These are phyloP conservation scores for Labeo calbasu DNA, from an alignment of 2,797 vertebrate species.

Conservation along the genomic window DNA sequence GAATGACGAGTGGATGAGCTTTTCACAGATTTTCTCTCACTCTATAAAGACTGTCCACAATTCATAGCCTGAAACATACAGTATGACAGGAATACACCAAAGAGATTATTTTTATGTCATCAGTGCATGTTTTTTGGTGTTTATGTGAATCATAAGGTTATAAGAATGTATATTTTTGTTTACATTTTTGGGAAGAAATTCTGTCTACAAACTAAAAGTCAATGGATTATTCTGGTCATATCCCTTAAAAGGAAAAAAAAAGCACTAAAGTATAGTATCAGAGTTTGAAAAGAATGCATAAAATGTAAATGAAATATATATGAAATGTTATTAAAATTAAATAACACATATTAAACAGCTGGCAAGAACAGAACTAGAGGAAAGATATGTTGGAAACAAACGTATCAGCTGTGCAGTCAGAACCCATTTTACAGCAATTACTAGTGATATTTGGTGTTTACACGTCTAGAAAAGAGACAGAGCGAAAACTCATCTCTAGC, in stretches of 20 bases:
- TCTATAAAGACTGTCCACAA: not conserved
- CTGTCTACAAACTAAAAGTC: constrained; percentile 25
- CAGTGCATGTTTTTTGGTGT: not conserved
- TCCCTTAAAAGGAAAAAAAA: not conserved
- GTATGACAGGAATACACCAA: not conserved
- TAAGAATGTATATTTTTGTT: not conserved
- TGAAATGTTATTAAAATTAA: too few species aligned
- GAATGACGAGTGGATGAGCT: constrained; percentile 11
- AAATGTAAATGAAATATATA: not conserved
- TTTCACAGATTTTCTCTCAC: not conserved
- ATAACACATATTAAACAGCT: not conserved
- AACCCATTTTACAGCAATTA: constrained; percentile 26
- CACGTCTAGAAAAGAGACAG: not conserved
- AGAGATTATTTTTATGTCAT: not conserved
- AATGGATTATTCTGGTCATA: not conserved
- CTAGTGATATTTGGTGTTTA: not conserved
- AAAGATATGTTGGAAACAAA: constrained; percentile 5
- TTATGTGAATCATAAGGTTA: not conserved
- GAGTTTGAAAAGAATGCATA: not conserved
- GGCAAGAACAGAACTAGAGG: not conserved
- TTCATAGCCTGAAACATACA: not conserved
- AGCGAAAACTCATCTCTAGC: constrained; percentile 13
- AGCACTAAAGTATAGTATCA: not conserved
- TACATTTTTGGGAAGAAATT: constrained; percentile 10
- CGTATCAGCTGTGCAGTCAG: constrained; percentile 15